These are phyloP conservation scores for Drosophila meridiana DNA, from an alignment of 2,888 invertebrate genomes.

Conservation along the genomic window DNA sequence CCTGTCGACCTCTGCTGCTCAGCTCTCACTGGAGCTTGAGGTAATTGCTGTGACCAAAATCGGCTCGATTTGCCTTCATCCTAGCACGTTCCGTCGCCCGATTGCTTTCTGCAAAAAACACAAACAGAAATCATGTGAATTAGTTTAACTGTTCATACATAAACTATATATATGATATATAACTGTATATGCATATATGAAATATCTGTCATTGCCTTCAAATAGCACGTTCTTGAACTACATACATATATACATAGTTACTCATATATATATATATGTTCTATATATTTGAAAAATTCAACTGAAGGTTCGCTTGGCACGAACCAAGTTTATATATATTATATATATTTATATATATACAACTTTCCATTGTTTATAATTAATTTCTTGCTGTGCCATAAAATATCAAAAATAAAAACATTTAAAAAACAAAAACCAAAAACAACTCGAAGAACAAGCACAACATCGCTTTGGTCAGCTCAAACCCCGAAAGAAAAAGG, in stretches of 20 bases:
- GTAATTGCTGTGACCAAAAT: constrained; percentile 87
- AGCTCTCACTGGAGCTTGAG: constrained; percentile 85
- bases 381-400: constrained; percentile 55
- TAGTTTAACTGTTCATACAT: neutral
- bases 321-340: constrained; percentile 41
- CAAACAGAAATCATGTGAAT: neutral
- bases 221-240: constrained; percentile 34
- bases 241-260: neutral
- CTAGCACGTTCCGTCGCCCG: constrained; percentile 56
- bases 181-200: neutral
- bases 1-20: neutral
- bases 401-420: constrained; percentile 31
- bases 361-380: constrained; percentile 67
- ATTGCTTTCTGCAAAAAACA: constrained; percentile 87
- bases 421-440: constrained; percentile 18
- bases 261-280: neutral
- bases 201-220: constrained; percentile 31
- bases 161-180: no score
- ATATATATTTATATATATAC: constrained; percentile 14
- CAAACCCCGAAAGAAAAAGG: constrained; percentile 66
- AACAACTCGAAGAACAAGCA: constrained; percentile 22
- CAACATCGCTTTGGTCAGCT: constrained; percentile 45
- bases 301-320: constrained; percentile 27
- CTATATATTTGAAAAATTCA: constrained; percentile 13
- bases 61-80: constrained; percentile 88